Base-by-base conservation (phyloP, 1,140 invertebrate genomes). In the Cryptotermes secundus region DNA sequence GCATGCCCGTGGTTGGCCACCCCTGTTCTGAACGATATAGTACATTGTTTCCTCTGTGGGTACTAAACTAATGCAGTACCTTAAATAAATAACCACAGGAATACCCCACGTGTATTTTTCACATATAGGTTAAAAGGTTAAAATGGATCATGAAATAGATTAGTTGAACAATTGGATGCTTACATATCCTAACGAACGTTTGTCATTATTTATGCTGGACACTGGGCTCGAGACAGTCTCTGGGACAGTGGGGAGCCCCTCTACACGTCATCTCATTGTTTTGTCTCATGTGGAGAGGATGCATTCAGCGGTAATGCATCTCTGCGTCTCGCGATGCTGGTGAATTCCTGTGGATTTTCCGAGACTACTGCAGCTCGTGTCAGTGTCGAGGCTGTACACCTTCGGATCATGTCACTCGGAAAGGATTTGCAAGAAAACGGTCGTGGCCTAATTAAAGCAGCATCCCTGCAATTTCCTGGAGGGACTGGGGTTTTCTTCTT, bases 91-190 rank as follows among this genome's bases (percentile, higher is more conserved):
- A 9, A n/a, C 19, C 7, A n/a, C 59, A 72, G 59, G 26, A 12
- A 49, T 19, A 49, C 22, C 45, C 45, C 4, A 16, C 45, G 19
- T 49, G 45, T 49, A 49, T 49, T 49, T 49, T 49, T 49, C 45
- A 49, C 45, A 49, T 49, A 49, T 49, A 49, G 59, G 59, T 72
- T 31, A 72, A 72, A 31, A 72, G 59, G 59, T 72, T 31, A 72
- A 31, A n/a, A 31, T 72, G 59, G 59, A 72, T 72, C 59, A 72
- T 31, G 59, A 31, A 72, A 31, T 31, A 72, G 59, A 72, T 72
- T 72, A 72, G 59, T 72, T 72, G 59, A 72, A 72, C 59, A 72
- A 72, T 72, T 72, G 59, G 59, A 72, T 72, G 59, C 26, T 72
- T 72, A 72, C 59, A 72, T 72, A 49, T 49, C 45, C 19, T 49